Evolutionary conservation across 2,113 vertebrate species (phyloP).

Genomic region (Catharus minimus): DNA sequence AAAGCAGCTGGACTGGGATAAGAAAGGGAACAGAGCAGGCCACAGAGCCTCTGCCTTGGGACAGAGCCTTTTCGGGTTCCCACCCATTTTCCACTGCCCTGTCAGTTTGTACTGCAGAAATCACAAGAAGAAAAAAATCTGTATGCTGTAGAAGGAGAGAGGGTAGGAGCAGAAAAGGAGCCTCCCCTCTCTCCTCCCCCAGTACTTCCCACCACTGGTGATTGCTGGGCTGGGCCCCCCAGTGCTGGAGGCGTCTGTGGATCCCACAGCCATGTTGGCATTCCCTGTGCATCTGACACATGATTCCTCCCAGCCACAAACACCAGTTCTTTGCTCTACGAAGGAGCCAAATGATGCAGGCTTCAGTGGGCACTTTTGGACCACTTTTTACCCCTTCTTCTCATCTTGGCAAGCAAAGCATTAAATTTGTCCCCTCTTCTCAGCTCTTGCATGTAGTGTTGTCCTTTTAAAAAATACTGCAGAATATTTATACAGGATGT

Average conservation of each 20-base stretch:
- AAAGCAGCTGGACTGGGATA: rapidly evolving
- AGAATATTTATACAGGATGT: background rate
- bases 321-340: rapidly evolving
- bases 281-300: rapidly evolving
- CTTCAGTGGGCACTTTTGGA: background rate
- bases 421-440: background rate
- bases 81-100: background rate
- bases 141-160: background rate
- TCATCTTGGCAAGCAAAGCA: background rate
- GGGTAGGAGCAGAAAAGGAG: background rate
- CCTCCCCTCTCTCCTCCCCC: background rate
- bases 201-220: rapidly evolving
- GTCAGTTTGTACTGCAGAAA: background rate
- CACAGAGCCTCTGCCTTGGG: background rate
- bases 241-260: rapidly evolving
- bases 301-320: rapidly evolving
- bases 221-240: background rate
- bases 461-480: background rate
- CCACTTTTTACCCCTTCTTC: background rate
- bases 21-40: background rate
- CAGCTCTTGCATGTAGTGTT: background rate
- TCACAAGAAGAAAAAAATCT: background rate
- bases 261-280: rapidly evolving
- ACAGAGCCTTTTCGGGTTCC: background rate
- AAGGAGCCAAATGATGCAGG: background rate